Conservation (phyloP, 2,888 invertebrate species). For the Acrobasis repandana region DNA sequence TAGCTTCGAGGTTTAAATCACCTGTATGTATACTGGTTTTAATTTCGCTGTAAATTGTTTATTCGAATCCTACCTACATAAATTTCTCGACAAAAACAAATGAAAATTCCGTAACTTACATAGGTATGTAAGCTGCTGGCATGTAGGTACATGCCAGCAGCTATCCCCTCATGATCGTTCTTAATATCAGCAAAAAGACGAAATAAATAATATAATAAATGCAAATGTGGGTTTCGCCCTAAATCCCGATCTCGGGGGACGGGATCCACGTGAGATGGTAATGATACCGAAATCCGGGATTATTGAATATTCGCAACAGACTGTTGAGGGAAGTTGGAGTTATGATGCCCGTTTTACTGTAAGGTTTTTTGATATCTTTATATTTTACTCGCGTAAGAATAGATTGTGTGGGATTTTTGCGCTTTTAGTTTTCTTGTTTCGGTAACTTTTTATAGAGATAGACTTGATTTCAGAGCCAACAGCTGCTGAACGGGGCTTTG, state of each 20-base stretch:
- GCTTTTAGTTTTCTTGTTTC: no score
- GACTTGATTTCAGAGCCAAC: no score
- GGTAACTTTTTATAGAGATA: no score
- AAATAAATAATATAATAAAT: constrained; percentile 48
- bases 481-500: no score
- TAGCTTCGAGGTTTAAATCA: no score
- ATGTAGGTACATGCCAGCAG: not conserved
- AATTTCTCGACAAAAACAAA: no score
- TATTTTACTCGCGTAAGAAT: not conserved
- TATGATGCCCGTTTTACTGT: constrained; percentile 6
- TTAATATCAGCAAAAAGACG: constrained; percentile 36
- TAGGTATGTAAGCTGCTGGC: no score
- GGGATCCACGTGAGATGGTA: constrained; percentile 31
- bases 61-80: no score
- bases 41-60: no score
- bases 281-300: constrained; percentile 37
- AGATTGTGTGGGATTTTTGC: no score
- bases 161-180: not conserved
- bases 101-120: no score
- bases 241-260: constrained; percentile 33
- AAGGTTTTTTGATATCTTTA: not conserved
- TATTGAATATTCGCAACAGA: constrained; percentile 40
- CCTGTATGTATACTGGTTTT: no score
- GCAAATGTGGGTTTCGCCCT: constrained; percentile 41
- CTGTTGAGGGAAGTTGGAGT: constrained; percentile 26